Evolutionary conservation across 2,888 invertebrate genomes (phyloP), one percentile per base, ranked within the genome.

Genomic region (Vanessa cardui): DNA sequence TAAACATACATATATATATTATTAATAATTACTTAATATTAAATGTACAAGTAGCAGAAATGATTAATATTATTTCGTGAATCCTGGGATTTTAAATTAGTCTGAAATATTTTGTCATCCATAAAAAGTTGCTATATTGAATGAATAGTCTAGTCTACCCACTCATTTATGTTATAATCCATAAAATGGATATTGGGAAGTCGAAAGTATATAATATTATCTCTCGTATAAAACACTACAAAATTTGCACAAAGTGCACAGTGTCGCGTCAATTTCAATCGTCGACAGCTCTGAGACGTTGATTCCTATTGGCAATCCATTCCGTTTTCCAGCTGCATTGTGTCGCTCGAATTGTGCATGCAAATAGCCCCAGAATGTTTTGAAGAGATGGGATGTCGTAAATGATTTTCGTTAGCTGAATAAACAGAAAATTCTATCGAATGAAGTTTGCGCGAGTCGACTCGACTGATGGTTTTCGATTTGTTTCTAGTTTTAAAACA

Each of bases 301-400:
- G 69, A 66, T 70, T 58, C 58, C 61, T 64, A 67, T 65, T 65
- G 68, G 62, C 65, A 68, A 68, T 65, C 65, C 62, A 60, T 61
- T 62, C 64, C 59, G 64, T 21, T 58, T 58, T 58, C 62, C 69
- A 62, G 39, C 49, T 64, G 64, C 67, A 68, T 70, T 70, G 70
- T 70, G 64, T 64, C 66, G 61, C 58, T 58, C 59, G 59, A 65
- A 70, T 67, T 65, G 67, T 52, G 58, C 64, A 68, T 66, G 64
- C 64, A 65, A 68, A 70, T 60, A 62, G 69, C 66, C 54, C 58
- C 56, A 62, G 49, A 62, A 68, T 65, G 62, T 62, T 56, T 68
- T 62, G 61, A 66, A 15, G 46, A 62, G 59, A 54, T 21, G 59
- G 62, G 61, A 59, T 68, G 68, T 65, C 62, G 49, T 65, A 65